Evolutionary conservation across 2,113 vertebrate species (phyloP).

Genomic region (Ophiodon elongatus): DNA sequence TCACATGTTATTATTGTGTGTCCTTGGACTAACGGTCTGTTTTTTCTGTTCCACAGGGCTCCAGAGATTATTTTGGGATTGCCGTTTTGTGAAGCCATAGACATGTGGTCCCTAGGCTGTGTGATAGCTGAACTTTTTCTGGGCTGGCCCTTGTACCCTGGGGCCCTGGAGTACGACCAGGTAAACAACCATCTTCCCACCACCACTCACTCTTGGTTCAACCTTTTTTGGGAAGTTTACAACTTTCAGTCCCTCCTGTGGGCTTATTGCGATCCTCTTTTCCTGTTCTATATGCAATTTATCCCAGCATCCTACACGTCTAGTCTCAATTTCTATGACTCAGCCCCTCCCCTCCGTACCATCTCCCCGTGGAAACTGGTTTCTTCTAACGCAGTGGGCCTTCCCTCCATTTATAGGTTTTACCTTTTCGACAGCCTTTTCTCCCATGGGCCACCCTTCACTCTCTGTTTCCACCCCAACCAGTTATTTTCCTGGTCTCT

Average conservation of each 20-base stretch:
- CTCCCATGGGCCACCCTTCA: not conserved
- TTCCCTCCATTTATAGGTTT: constrained; percentile 22
- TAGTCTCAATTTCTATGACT: constrained; percentile 22
- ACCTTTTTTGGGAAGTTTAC: not conserved
- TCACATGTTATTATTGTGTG: not conserved
- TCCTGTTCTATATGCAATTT: constrained; percentile 25
- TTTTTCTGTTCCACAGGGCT: constrained; percentile 88
- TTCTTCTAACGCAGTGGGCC: not conserved
- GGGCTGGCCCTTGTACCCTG: constrained; percentile 99
- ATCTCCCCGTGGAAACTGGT: constrained; percentile 20
- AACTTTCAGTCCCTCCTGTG: not conserved
- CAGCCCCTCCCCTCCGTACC: constrained; percentile 25
- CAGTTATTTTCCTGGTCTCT: constrained; percentile 20
- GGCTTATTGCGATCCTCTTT: not conserved
- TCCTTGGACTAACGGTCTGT: constrained; percentile 27
- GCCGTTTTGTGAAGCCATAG: constrained; percentile 99
- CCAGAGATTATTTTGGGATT: constrained; percentile 99
- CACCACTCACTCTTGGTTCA: not conserved
- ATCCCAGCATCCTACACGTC: constrained; percentile 14
- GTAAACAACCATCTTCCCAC: constrained; percentile 82
- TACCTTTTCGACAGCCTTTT: not conserved
- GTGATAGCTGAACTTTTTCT: constrained; percentile 99
- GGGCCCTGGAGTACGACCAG: constrained; percentile 99
- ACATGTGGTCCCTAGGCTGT: constrained; percentile 99
- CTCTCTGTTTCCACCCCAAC: constrained; percentile 27